Evolutionary conservation across 2,888 invertebrate genomes (phyloP), one percentile per base, ranked within the genome.

Genomic region (Podotricha telesiphe): DNA sequence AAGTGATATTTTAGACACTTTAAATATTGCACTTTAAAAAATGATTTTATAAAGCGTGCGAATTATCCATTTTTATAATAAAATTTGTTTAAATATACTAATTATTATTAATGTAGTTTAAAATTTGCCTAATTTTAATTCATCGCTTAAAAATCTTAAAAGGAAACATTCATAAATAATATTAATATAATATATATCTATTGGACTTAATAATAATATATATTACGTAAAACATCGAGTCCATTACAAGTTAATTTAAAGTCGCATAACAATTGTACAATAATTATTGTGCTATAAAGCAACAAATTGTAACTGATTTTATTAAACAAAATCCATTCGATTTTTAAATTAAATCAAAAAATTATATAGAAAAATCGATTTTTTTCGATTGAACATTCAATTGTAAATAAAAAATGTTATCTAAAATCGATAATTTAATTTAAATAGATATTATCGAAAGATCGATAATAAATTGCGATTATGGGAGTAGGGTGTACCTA

Each of bases 251-350:
- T 45, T 45, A 6, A 59, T 59, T 45, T 45, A 5, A 59, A 22
- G 22, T 59, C 22, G 59, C 45, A 45, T 37, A 55, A 55, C 55
- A 55, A 55, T 37, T 55, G 55, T 55, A 55, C 55, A 55, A 34
- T 37, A 15, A 55, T 55, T 17, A 37, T 55, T 55, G 37, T 34
- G 17, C 4, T 55, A 37, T 34, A 37, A 55, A 55, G 55, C 55
- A 55, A 55, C 34, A 37, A 34, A 37, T 34, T 53, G 7, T 53
- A 53, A 53, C 7, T 19, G 34, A 11, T 55, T 34, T 10, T 17
- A 55, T n/a, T 42, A 42, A 37, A 37, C 28, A 37, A 55, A 22
- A n/a, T 11, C n/a, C n/a, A 53, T 53, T 53, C 10, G 34, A 55
- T 34, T 34, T 19, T 47, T 47, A 2, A 8, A 47, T 55, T 55